Evolutionary conservation across 1,140 invertebrate genomes (phyloP).

Genomic region (Daktulosphaira vitifoliae): DNA sequence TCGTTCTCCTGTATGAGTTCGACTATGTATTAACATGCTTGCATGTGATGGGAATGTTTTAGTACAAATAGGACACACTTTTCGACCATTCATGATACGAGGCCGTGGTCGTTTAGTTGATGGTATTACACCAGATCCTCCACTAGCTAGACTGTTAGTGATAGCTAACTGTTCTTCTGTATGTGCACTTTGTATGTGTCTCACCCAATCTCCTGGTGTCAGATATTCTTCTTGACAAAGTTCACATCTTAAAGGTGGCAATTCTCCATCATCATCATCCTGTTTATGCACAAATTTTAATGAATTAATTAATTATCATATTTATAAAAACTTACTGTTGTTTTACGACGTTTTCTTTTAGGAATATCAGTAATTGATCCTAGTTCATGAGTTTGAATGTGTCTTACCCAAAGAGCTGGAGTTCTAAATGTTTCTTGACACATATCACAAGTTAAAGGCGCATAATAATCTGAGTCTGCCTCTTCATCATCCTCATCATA

Average conservation of each 20-base stretch:
- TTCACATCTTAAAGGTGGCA: slow-evolving; percentile 63
- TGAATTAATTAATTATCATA: background rate
- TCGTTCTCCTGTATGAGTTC: slow-evolving; percentile 47
- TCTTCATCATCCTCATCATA: slow-evolving; percentile 42
- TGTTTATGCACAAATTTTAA: background rate
- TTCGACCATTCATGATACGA: slow-evolving; percentile 46
- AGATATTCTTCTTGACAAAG: slow-evolving; percentile 71
- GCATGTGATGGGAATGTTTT: slow-evolving; percentile 68
- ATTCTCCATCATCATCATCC: slow-evolving; percentile 53
- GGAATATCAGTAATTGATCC: slow-evolving; percentile 37
- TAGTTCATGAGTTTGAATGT: slow-evolving; percentile 51
- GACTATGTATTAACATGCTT: slow-evolving; percentile 56
- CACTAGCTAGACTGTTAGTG: slow-evolving; percentile 64
- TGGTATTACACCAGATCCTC: slow-evolving; percentile 44
- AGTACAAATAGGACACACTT: slow-evolving; percentile 59
- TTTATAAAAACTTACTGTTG: background rate
- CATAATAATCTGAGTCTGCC: slow-evolving; percentile 46
- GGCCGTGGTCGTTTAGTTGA: slow-evolving; percentile 6
- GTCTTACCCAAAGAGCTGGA: slow-evolving; percentile 69
- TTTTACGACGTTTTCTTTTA: slow-evolving; percentile 36
- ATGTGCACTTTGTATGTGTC: slow-evolving; percentile 70
- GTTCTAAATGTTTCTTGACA: slow-evolving; percentile 73
- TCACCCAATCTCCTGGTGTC: slow-evolving; percentile 73
- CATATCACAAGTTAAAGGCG: slow-evolving; percentile 67
- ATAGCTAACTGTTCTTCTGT: slow-evolving; percentile 72